These are phyloP conservation scores for Petrocephalus sullivani DNA, from an alignment of 2,797 vertebrate species.

Conservation along the genomic window DNA sequence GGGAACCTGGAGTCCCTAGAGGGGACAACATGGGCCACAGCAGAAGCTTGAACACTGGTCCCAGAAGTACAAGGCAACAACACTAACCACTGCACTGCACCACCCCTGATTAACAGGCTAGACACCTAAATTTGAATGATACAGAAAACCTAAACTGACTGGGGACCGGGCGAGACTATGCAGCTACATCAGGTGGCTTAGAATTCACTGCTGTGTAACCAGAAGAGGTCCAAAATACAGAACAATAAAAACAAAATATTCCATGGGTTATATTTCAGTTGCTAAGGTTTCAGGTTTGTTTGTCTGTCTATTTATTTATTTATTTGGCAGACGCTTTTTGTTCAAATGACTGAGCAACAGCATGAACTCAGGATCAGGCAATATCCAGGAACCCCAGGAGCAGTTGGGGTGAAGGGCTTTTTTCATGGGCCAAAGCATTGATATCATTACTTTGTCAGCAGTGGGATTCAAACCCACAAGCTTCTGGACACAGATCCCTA, in stretches of 20 bases:
- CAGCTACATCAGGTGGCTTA: neutral
- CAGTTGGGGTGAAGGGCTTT: neutral
- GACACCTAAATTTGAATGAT: neutral
- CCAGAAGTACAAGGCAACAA: too few species aligned
- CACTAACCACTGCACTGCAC: too few species aligned
- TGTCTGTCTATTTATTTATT: neutral
- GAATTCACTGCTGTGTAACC: neutral
- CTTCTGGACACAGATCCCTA: neutral
- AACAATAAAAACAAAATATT: neutral
- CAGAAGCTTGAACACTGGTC: too few species aligned
- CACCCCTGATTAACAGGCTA: too few species aligned
- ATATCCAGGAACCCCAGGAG: neutral
- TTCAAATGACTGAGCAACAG: neutral
- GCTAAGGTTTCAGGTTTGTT: neutral
- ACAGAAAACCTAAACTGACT: neutral
- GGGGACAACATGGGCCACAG: too few species aligned
- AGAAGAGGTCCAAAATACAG: neutral
- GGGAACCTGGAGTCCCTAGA: too few species aligned
- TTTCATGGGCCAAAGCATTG: neutral
- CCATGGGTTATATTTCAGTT: neutral
- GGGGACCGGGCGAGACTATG: neutral
- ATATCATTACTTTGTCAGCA: neutral
- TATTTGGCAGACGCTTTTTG: neutral
- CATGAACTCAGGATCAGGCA: neutral
- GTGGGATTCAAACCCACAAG: neutral